Evolutionary conservation across 2,888 invertebrate genomes (phyloP), one percentile per base, ranked within the genome.

Genomic region (Mycalesis mineus): DNA sequence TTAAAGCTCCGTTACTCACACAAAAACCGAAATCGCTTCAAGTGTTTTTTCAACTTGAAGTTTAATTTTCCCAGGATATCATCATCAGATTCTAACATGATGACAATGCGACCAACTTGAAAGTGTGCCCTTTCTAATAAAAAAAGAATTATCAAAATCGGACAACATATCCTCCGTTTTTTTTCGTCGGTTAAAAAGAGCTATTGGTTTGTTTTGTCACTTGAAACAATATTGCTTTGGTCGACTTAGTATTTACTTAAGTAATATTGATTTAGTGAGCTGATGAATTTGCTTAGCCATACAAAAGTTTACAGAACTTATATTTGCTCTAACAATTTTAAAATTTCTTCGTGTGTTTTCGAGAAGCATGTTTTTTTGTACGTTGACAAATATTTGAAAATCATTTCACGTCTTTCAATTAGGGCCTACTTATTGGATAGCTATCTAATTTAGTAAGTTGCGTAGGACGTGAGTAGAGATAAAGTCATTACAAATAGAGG

Each of bases 381-480:
- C 13, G 22, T 14, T 40, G 39, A 15, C 31, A 51, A 51, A 51
- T 51, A 51, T 51, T 51, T 51, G 40, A 1, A 3, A 31, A 41
- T 3, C 15, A 41, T 41, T 36, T 36, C 36, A 36, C 36, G 22
- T 22, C 22, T 22, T 2, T 22, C 3, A 22, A 22, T 22, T 22
- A 22, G 22, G 22, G 22, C 22, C 22, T 22, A 22, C 22, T 22
- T 22, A 22, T 22, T 22, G 5, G 22, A 5, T 22, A 22, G 22
- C 3, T 22, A 22, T 22, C 22, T 22, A 22, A 22, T 22, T 22
- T 22, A 22, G 22, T 22, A 5, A 22, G 22, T 22, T 22, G 22
- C 5, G 5, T 22, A n/a, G n/a, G n/a, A n/a, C n/a, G n/a, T n/a
- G n/a, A n/a, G n/a, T n/a, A n/a, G n/a, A n/a, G n/a, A n/a, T n/a